Evolutionary conservation across 1,140 invertebrate genomes (phyloP).

Genomic region (Hylyphantes graminicola): DNA sequence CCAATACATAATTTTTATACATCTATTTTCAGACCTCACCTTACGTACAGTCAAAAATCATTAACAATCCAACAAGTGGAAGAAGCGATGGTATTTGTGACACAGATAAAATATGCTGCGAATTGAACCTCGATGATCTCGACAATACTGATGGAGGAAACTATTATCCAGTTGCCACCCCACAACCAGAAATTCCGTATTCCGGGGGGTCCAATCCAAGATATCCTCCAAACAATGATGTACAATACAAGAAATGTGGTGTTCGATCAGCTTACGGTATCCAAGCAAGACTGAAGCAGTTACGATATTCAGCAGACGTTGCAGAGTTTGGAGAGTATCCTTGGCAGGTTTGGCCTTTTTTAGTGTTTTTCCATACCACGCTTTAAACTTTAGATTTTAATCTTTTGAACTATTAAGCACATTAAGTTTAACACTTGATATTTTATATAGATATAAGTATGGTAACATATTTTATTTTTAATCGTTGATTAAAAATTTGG

Average conservation of each 20-base stretch:
- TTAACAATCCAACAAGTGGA: no score
- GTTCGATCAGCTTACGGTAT: not conserved
- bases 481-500: no score
- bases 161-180: slow-evolving; percentile 23
- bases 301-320: slow-evolving; percentile 30
- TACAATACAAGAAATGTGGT: slow-evolving; percentile 14
- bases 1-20: no score
- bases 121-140: not conserved
- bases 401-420: no score
- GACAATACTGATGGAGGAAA: slow-evolving; percentile 4
- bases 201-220: not conserved
- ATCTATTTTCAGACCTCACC: no score
- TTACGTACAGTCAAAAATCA: no score
- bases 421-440: no score
- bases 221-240: not conserved
- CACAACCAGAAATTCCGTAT: not conserved
- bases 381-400: no score
- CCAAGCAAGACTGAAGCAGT: slow-evolving; percentile 12
- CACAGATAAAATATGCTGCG: slow-evolving; percentile 24
- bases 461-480: no score
- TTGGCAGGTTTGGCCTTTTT: slow-evolving; percentile 37
- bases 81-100: not conserved
- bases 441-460: no score
- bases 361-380: not conserved
- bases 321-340: slow-evolving; percentile 53